Conservation (phyloP, 2,797 vertebrate genomes). For the Gephyroberyx darwinii region DNA sequence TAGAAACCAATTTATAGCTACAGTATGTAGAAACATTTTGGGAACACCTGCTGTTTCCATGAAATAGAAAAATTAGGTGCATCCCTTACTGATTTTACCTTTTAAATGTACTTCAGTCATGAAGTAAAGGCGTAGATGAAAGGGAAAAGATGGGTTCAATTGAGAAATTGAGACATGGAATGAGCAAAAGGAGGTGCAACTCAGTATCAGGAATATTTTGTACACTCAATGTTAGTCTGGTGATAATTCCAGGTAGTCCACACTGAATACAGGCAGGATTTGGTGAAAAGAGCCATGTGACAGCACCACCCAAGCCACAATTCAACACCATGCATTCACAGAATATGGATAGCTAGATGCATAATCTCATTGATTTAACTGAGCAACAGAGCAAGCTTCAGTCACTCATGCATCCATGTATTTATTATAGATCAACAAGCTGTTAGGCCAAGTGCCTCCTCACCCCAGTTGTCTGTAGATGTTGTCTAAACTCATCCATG, state of each 20-base stretch:
- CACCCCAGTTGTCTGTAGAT: slow-evolving; percentile 96
- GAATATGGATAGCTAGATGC: slow-evolving; percentile 28
- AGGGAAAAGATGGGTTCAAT: too few relatives aligned
- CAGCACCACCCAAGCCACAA: slow-evolving; percentile 18
- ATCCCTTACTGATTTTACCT: too few relatives aligned
- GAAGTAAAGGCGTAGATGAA: too few relatives aligned
- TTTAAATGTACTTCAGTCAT: too few relatives aligned
- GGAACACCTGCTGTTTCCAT: too few relatives aligned
- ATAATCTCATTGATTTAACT: slow-evolving; percentile 43
- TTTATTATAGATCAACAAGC: slow-evolving; percentile 28
- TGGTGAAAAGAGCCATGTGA: slow-evolving; percentile 3
- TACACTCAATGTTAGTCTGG: too few relatives aligned
- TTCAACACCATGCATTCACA: slow-evolving; percentile 28
- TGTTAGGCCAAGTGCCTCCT: slow-evolving; percentile 54
- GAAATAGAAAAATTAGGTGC: too few relatives aligned
- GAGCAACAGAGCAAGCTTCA: slow-evolving; percentile 20
- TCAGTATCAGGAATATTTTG: too few relatives aligned
- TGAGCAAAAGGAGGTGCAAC: too few relatives aligned
- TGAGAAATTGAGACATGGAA: too few relatives aligned
- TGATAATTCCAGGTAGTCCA: neutral
- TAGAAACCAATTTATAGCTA: too few relatives aligned
- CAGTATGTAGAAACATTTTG: too few relatives aligned
- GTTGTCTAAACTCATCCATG: slow-evolving; percentile 99
- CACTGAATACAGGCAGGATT: neutral
- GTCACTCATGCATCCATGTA: slow-evolving; percentile 23